A percentile compares a stretch with the other conserved stretches of the same genome.
Conservation (phyloP, 2,888 invertebrate genomes). For the Acronicta alni region DNA sequence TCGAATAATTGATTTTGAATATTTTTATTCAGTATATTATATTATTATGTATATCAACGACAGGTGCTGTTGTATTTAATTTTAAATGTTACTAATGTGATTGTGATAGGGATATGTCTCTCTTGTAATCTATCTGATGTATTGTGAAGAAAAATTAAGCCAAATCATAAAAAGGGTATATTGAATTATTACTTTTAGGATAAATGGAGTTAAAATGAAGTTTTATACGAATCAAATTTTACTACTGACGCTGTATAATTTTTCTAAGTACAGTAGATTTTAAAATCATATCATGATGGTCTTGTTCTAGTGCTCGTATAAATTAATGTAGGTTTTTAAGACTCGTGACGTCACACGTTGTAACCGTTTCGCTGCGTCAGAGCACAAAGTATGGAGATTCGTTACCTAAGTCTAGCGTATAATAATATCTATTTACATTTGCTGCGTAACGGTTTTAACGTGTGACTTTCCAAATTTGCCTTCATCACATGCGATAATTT, state of each 20-base stretch:
- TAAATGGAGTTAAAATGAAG: conserved; percentile 82
- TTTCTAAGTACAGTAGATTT: conserved; percentile 84
- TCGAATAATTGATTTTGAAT: conserved; percentile 77
- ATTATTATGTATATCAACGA: conserved; percentile 81
- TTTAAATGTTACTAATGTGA: conserved; percentile 81
- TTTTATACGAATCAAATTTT: conserved; percentile 86
- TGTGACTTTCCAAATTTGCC: conserved; percentile 57
- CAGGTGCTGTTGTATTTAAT: conserved; percentile 88
- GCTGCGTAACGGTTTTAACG: conserved; percentile 42
- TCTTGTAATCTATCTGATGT: conserved; percentile 81
- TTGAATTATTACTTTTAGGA: conserved; percentile 86
- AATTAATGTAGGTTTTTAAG: conserved; percentile 74
- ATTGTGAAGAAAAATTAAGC: conserved; percentile 78
- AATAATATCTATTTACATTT: conserved; percentile 40
- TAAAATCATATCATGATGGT: conserved; percentile 83
- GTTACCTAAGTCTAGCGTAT: conserved; percentile 55
- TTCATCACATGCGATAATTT: conserved; percentile 57
- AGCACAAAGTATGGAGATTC: conserved; percentile 62
- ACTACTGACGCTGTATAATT: conserved; percentile 82
- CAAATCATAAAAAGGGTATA: conserved; percentile 88
- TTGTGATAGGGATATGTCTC: conserved; percentile 84
- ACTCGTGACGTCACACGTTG: conserved; percentile 60
- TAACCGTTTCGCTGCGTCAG: conserved; percentile 46
- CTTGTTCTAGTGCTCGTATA: conserved; percentile 74
- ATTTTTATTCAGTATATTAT: conserved; percentile 77